These are phyloP conservation scores for Enteromius afrohamiltoni DNA, from an alignment of 2,797 vertebrate species.

Conservation along the genomic window DNA sequence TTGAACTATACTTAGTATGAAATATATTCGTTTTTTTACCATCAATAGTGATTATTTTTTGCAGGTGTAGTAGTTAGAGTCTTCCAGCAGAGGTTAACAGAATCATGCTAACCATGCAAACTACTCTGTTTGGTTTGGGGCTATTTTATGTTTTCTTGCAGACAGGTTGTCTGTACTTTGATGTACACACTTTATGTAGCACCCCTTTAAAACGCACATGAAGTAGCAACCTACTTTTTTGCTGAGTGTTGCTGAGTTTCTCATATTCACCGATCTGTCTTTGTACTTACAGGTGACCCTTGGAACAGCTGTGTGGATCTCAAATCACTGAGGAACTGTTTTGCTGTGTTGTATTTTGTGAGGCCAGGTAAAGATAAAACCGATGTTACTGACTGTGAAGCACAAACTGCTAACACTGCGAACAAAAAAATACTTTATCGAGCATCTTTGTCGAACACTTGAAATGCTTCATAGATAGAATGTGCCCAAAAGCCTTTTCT, in stretches of 20 bases:
- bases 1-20: no score
- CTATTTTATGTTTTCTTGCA: not conserved
- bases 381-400: conserved; percentile 9
- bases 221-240: not conserved
- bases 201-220: not conserved
- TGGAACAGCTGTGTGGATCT: conserved; percentile 37
- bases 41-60: not conserved
- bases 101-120: not conserved
- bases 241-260: conserved; percentile 50
- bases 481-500: conserved; percentile 41
- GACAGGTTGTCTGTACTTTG: conserved; percentile 24
- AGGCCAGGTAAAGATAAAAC: conserved; percentile 38
- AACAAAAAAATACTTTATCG: conserved; percentile 41
- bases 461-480: conserved; percentile 45
- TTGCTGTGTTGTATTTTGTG: conserved; percentile 31
- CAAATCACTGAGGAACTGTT: conserved; percentile 13
- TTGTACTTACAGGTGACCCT: conserved; percentile 48
- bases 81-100: not conserved
- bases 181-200: not conserved
- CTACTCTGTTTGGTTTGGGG: not conserved
- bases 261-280: conserved; percentile 48
- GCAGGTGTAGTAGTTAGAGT: not conserved
- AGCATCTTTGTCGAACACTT: conserved; percentile 36
- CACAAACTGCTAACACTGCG: conserved; percentile 38
- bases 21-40: no score